Conservation (phyloP, 2,888 invertebrate genomes). For the Macaria liturata region DNA sequence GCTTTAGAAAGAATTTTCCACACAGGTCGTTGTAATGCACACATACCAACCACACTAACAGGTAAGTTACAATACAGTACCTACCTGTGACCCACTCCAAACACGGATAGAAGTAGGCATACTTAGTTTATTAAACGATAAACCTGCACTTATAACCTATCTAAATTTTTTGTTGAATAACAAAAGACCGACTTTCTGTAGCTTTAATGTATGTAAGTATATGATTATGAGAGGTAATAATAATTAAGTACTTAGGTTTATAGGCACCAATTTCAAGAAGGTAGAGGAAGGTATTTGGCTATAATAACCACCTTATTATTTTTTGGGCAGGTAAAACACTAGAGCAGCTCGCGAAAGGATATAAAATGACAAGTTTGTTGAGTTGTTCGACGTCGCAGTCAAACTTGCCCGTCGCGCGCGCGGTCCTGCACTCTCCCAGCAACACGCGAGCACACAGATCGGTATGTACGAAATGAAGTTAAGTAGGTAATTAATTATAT, state of each 20-base stretch:
- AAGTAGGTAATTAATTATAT: too few relatives aligned
- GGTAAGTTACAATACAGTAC: slow-evolving; percentile 54
- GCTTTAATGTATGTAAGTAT: too few relatives aligned
- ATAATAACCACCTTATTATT: slow-evolving; percentile 2
- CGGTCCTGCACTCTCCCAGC: slow-evolving; percentile 44
- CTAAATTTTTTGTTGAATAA: too few relatives aligned
- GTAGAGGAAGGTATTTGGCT: not conserved
- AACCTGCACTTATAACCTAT: too few relatives aligned
- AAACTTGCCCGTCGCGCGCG: slow-evolving; percentile 23
- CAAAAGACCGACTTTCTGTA: too few relatives aligned
- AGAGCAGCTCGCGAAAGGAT: slow-evolving; percentile 68
- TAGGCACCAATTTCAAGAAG: too few relatives aligned
- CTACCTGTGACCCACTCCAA: too few relatives aligned
- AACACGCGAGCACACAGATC: slow-evolving; percentile 41
- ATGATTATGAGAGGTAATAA: too few relatives aligned
- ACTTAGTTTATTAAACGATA: too few relatives aligned
- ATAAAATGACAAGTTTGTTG: slow-evolving; percentile 61
- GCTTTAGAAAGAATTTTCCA: slow-evolving; percentile 66
- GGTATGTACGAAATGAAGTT: slow-evolving; percentile 36
- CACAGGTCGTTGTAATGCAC: slow-evolving; percentile 72
- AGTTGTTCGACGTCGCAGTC: slow-evolving; percentile 32
- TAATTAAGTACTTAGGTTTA: too few relatives aligned
- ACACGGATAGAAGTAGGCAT: too few relatives aligned
- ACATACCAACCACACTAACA: slow-evolving; percentile 72
- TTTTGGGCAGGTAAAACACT: slow-evolving; percentile 64